These are phyloP conservation scores for Amiota minor DNA, from an alignment of 2,888 invertebrate genomes.

Conservation along the genomic window DNA sequence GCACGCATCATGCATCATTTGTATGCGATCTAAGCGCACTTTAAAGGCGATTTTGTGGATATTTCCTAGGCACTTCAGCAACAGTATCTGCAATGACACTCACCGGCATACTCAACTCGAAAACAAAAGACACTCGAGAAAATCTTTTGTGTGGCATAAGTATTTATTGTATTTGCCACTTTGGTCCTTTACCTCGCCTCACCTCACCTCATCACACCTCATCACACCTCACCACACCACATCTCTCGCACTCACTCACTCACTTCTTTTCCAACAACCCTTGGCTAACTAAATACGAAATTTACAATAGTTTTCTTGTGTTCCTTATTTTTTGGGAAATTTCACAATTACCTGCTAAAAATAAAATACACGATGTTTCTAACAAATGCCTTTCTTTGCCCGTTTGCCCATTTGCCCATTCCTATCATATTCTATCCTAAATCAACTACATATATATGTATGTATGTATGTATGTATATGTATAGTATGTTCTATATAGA, in stretches of 20 bases:
- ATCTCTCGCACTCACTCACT: not conserved
- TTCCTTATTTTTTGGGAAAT: constrained; percentile 46
- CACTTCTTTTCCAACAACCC: not conserved
- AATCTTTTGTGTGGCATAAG: constrained; percentile 52
- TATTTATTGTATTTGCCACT: constrained; percentile 31
- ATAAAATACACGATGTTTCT: not conserved
- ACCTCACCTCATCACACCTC: no score
- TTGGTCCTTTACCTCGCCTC: not conserved
- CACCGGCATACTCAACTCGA: constrained; percentile 6
- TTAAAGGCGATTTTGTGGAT: constrained; percentile 66
- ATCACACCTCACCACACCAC: no score
- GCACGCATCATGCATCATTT: constrained; percentile 56
- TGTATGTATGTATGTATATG: no score
- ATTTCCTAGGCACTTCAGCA: constrained; percentile 37
- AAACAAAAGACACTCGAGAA: constrained; percentile 41
- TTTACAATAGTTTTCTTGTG: constrained; percentile 56
- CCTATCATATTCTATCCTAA: not conserved
- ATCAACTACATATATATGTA: no score
- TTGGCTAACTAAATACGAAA: not conserved
- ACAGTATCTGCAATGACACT: constrained; percentile 8
- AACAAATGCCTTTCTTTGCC: not conserved
- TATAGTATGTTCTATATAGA: no score
- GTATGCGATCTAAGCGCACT: constrained; percentile 66
- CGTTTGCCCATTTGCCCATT: not conserved
- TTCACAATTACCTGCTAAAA: constrained; percentile 65